Percentiles rank a stretch among this genome's conserved stretches.
Conservation (phyloP, 2,113 vertebrate species). For the Dryoscopus gambensis region DNA sequence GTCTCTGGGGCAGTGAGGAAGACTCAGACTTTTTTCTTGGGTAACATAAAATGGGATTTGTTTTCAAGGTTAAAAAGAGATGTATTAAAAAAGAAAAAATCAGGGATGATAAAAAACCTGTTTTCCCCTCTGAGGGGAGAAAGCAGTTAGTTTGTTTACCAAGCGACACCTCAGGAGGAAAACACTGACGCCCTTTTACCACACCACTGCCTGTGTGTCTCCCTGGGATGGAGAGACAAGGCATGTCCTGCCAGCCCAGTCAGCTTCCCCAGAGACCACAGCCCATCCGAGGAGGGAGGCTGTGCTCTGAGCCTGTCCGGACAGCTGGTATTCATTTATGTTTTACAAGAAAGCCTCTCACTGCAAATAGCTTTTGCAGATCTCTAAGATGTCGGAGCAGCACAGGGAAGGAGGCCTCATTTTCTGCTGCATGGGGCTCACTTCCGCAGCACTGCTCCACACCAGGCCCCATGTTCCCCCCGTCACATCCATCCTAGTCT, state of each 20-base stretch:
- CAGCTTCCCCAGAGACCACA: neutral
- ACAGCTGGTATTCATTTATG: slow-evolving; percentile 77
- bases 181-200: slow-evolving; percentile 12
- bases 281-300: slow-evolving; percentile 23
- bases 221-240: neutral
- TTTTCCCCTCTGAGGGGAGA: neutral
- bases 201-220: neutral
- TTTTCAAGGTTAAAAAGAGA: neutral
- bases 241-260: neutral
- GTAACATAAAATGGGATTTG: neutral
- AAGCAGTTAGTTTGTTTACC: neutral
- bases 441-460: neutral
- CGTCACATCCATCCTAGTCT: rapidly evolving
- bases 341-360: slow-evolving; percentile 74
- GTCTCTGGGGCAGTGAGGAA: neutral
- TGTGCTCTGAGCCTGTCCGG: neutral
- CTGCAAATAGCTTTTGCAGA: slow-evolving; percentile 70
- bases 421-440: neutral
- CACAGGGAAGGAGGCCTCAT: neutral
- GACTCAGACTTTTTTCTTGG: neutral
- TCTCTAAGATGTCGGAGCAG: slow-evolving; percentile 31
- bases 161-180: neutral
- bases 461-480: neutral
- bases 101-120: neutral
- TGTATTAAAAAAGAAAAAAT: neutral